Percentiles rank a stretch among this genome's conserved stretches.
These are phyloP conservation scores for Papilio elwesi DNA, from an alignment of 2,888 invertebrate genomes.

Conservation along the genomic window DNA sequence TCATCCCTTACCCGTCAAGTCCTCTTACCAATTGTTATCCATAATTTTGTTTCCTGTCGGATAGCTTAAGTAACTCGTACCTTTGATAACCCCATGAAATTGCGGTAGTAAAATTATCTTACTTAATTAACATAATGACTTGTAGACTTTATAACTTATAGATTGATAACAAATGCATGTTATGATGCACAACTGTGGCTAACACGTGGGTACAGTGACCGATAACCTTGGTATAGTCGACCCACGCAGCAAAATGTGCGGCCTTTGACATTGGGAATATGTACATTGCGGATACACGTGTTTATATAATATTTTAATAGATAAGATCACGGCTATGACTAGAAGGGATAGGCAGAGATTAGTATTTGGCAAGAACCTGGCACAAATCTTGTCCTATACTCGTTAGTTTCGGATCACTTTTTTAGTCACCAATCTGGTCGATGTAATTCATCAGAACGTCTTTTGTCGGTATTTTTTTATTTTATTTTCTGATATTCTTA, in stretches of 20 bases:
- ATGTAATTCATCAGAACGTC: no score
- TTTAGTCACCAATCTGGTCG: no score
- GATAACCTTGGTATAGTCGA: not conserved
- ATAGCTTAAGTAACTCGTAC: not conserved
- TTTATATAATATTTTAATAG: not conserved
- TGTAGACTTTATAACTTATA: not conserved
- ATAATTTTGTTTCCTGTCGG: not conserved
- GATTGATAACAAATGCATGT: not conserved
- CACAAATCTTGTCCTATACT: no score
- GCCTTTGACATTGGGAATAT: not conserved
- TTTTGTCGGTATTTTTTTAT: no score
- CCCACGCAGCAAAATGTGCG: not conserved
- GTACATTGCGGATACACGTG: slow-evolving; percentile 4
- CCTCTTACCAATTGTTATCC: not conserved
- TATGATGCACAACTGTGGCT: not conserved
- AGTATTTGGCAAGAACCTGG: not conserved
- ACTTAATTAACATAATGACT: not conserved
- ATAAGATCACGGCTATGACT: not conserved
- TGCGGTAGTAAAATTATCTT: not conserved
- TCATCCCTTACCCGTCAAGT: not conserved
- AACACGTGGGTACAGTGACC: slow-evolving; percentile 11
- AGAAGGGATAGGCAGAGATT: not conserved
- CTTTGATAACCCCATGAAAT: not conserved
- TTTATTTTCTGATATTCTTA: no score
- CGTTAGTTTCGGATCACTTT: no score